These are phyloP conservation scores for Salticus scenicus DNA, from an alignment of 2,888 invertebrate genomes.

Conservation along the genomic window DNA sequence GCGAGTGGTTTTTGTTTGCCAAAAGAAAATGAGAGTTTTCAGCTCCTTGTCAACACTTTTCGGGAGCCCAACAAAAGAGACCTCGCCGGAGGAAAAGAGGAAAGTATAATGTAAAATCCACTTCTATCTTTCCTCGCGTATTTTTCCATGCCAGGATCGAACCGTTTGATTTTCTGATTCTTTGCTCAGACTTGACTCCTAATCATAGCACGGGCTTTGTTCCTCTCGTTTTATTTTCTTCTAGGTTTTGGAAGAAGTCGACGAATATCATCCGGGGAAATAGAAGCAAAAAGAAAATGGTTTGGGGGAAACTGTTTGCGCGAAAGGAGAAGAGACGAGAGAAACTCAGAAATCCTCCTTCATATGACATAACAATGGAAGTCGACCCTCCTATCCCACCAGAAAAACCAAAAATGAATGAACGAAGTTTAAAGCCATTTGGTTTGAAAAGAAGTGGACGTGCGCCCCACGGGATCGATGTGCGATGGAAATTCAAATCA, in stretches of 20 bases:
- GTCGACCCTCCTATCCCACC: slow-evolving; percentile 29
- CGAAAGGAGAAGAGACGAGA: slow-evolving; percentile 36
- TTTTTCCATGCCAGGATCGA: slow-evolving; percentile 28
- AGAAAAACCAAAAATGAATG: slow-evolving; percentile 62
- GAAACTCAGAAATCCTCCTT: slow-evolving; percentile 2
- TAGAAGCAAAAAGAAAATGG: slow-evolving; percentile 26
- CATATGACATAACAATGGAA: not conserved
- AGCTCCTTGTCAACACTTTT: slow-evolving; percentile 1
- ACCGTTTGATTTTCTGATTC: slow-evolving; percentile 59
- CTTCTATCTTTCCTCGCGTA: slow-evolving; percentile 28
- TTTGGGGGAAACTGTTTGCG: slow-evolving; percentile 16
- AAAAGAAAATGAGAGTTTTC: slow-evolving; percentile 13
- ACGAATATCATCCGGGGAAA: slow-evolving; percentile 39
- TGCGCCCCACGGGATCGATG: slow-evolving; percentile 57
- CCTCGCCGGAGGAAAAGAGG: slow-evolving; percentile 24
- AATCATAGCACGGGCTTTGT: slow-evolving; percentile 60
- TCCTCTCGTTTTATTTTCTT: slow-evolving; percentile 58
- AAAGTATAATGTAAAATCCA: slow-evolving; percentile 60
- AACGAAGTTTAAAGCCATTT: slow-evolving; percentile 69
- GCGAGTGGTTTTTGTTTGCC: slow-evolving; percentile 21
- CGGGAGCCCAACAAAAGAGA: not conserved
- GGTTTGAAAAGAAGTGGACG: slow-evolving; percentile 69
- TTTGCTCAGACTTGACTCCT: slow-evolving; percentile 62
- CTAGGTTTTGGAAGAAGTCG: slow-evolving; percentile 48
- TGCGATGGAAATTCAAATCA: slow-evolving; percentile 70